phyloP scores from a whole-genome alignment of 2,797 vertebrate genomes.

The Pseudochirops cupreus region DNA sequence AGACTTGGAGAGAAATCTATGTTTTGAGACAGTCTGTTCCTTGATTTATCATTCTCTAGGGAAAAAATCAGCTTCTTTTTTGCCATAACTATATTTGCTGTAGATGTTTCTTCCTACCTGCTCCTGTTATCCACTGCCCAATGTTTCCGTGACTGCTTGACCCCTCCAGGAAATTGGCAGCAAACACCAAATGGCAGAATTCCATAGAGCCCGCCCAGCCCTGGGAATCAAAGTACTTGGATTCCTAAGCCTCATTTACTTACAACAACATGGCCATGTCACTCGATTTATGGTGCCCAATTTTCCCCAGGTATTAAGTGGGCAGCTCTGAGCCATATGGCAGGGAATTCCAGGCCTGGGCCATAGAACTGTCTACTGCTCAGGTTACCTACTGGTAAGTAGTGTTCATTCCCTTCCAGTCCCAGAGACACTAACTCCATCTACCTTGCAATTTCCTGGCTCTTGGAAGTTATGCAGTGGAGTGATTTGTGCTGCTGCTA shows the following conservation, averaged over 20 bases:
- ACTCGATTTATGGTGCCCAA: neutral
- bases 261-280: neutral
- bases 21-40: neutral
- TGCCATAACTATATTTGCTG: neutral
- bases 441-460: neutral
- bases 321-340: conserved; percentile 2
- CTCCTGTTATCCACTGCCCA: neutral
- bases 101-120: neutral
- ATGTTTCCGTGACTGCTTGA: neutral
- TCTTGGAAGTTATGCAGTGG: neutral
- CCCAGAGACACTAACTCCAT: neutral
- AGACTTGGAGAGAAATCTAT: neutral
- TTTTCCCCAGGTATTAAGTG: conserved; percentile 4
- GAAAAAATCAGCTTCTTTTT: neutral
- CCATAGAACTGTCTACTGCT: neutral
- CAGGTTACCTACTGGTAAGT: neutral
- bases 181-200: neutral
- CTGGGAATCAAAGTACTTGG: neutral
- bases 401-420: neutral
- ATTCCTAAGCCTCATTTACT: conserved; percentile 2
- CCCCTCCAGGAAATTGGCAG: conserved; percentile 2
- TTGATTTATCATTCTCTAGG: neutral
- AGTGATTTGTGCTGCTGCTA: neutral
- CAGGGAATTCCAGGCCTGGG: neutral
- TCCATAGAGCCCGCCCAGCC: neutral